These are phyloP conservation scores for Dysdera silvatica DNA, from an alignment of 1,140 invertebrate species.

Conservation along the genomic window DNA sequence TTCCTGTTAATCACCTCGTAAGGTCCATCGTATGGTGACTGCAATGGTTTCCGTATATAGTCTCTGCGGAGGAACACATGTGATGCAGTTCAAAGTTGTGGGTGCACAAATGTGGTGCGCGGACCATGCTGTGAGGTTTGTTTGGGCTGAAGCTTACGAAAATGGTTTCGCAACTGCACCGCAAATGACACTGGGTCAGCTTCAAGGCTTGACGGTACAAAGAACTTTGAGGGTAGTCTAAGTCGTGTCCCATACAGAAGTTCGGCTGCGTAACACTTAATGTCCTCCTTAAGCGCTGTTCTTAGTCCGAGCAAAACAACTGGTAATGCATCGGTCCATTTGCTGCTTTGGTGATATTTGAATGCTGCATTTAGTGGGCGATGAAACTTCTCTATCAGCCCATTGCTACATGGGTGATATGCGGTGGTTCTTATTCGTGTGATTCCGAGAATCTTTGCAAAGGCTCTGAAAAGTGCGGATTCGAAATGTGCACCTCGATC, in stretches of 20 bases:
- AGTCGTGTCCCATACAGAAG: conserved; percentile 33
- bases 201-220: no score
- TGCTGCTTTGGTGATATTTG: conserved; percentile 3
- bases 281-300: conserved; percentile 36
- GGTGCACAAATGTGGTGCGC: not conserved
- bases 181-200: not conserved
- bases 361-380: conserved; percentile 41
- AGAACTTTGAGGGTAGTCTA: conserved; percentile 30
- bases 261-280: conserved; percentile 29
- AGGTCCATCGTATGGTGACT: conserved; percentile 8
- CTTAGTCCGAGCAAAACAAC: conserved; percentile 40
- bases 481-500: conserved; percentile 47
- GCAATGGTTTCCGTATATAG: not conserved
- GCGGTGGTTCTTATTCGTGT: conserved; percentile 15
- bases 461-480: conserved; percentile 35
- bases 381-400: conserved; percentile 42
- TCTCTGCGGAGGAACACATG: not conserved
- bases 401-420: conserved; percentile 40
- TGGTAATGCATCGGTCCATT: conserved; percentile 41
- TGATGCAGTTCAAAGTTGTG: not conserved
- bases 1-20: no score
- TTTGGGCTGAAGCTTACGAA: not conserved
- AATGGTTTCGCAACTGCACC: not conserved
- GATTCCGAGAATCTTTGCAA: conserved; percentile 16
- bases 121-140: not conserved